Evolutionary conservation across 2,888 invertebrate species (phyloP).

Genomic region (Cyclophora albipunctata): DNA sequence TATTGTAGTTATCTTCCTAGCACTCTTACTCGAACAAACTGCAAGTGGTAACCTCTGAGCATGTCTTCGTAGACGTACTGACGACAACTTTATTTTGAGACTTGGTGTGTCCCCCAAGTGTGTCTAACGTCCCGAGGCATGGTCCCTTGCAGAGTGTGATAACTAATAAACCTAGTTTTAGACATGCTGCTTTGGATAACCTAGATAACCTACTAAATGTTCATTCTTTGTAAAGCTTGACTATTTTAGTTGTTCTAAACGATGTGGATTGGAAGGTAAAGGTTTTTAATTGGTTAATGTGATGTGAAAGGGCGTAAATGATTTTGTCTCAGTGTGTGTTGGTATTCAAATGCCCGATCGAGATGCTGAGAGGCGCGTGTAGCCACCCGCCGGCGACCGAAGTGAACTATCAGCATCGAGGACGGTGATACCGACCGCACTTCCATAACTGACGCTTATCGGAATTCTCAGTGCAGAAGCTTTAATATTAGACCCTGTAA

Average conservation of each 20-base stretch:
- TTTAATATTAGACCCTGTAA: slow-evolving; percentile 46
- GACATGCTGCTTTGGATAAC: slow-evolving; percentile 61
- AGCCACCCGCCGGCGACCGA: slow-evolving; percentile 51
- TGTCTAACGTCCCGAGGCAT: slow-evolving; percentile 53
- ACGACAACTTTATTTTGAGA: slow-evolving; percentile 34
- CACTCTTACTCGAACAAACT: slow-evolving; percentile 58
- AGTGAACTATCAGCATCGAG: slow-evolving; percentile 70
- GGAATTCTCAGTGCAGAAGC: slow-evolving; percentile 32
- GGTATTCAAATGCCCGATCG: slow-evolving; percentile 83
- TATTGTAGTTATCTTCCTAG: slow-evolving; percentile 65
- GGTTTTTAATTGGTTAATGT: slow-evolving; percentile 71
- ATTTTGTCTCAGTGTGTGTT: slow-evolving; percentile 77
- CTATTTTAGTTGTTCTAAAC: slow-evolving; percentile 70
- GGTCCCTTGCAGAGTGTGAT: slow-evolving; percentile 69
- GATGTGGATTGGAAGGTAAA: slow-evolving; percentile 75
- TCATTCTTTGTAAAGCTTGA: slow-evolving; percentile 69
- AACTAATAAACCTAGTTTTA: slow-evolving; percentile 44
- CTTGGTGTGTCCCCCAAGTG: slow-evolving; percentile 48
- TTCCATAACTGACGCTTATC: slow-evolving; percentile 21
- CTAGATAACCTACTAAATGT: slow-evolving; percentile 68
- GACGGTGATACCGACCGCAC: slow-evolving; percentile 68
- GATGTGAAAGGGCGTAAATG: slow-evolving; percentile 69
- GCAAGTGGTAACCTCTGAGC: slow-evolving; percentile 62
- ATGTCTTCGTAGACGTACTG: slow-evolving; percentile 47
- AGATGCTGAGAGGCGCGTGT: slow-evolving; percentile 67